Conservation (phyloP, 2,797 vertebrate species). For the Notolepis coatsorum region DNA sequence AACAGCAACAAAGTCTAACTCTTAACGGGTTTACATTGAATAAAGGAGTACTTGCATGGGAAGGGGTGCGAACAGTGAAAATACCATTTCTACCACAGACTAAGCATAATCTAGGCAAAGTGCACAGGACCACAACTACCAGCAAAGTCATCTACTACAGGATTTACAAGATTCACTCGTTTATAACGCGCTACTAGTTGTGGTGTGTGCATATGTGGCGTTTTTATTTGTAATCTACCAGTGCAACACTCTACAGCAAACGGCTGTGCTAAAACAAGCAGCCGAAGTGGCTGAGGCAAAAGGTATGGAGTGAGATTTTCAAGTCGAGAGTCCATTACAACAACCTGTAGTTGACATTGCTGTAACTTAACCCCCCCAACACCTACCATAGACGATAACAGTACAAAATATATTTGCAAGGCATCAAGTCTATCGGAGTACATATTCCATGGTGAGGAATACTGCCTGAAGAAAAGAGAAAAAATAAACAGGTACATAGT, state of each 20-base stretch:
- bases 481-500: neutral
- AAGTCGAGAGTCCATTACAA: constrained; percentile 1
- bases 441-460: neutral
- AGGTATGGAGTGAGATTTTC: neutral
- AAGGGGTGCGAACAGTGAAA: neutral
- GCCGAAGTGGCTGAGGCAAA: neutral
- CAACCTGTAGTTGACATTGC: too few relatives aligned
- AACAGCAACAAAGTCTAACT: too few relatives aligned
- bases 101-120: neutral
- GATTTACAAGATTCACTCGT: too few relatives aligned
- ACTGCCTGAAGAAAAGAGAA: neutral
- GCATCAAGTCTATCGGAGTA: neutral
- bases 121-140: neutral
- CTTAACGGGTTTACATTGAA: too few relatives aligned
- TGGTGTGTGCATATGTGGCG: too few relatives aligned
- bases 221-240: too few relatives aligned
- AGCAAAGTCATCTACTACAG: neutral
- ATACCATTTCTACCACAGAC: neutral
- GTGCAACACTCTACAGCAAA: too few relatives aligned
- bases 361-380: too few relatives aligned
- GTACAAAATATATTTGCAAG: neutral
- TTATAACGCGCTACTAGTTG: too few relatives aligned
- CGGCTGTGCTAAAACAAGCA: neutral
- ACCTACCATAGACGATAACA: neutral
- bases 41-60: too few relatives aligned